These are phyloP conservation scores for Euwallacea fornicatus DNA, from an alignment of 1,140 invertebrate genomes.

Conservation along the genomic window DNA sequence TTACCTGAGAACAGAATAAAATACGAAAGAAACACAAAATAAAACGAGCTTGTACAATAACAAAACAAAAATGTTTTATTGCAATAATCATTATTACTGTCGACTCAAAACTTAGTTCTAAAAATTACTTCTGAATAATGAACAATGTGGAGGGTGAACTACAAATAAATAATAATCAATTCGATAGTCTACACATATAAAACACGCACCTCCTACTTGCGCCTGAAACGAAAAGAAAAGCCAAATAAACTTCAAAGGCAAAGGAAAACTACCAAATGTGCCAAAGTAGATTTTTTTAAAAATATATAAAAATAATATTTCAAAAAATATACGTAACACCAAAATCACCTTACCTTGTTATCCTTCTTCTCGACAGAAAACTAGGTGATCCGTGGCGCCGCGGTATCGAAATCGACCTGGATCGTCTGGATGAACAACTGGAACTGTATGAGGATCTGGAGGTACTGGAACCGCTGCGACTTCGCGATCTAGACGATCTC, in stretches of 20 bases:
- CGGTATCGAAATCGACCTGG: constrained; percentile 83
- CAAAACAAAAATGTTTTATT: constrained; percentile 6
- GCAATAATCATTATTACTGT: background rate
- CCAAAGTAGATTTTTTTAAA: background rate
- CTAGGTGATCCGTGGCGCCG: constrained; percentile 85
- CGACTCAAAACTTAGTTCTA: constrained; percentile 1
- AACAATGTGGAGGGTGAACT: constrained; percentile 2
- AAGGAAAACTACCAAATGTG: background rate
- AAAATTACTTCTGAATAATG: background rate
- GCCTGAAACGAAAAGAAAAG: constrained; percentile 56
- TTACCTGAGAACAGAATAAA: constrained; percentile 25
- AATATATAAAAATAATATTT: constrained; percentile 51
- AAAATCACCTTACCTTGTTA: constrained; percentile 76
- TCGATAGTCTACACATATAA: background rate
- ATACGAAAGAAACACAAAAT: constrained; percentile 17
- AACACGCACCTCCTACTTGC: constrained; percentile 38
- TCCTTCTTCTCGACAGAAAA: constrained; percentile 84
- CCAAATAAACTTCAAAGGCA: constrained; percentile 49
- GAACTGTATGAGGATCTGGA: constrained; percentile 53
- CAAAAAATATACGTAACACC: constrained; percentile 16
- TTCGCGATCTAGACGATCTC: constrained; percentile 57
- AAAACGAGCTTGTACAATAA: constrained; percentile 18
- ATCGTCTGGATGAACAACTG: constrained; percentile 60
- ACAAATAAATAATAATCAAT: constrained; percentile 12
- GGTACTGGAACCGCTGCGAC: constrained; percentile 57